Base-by-base conservation (phyloP, 2,888 invertebrate genomes). In the Heliconius ethilla region DNA sequence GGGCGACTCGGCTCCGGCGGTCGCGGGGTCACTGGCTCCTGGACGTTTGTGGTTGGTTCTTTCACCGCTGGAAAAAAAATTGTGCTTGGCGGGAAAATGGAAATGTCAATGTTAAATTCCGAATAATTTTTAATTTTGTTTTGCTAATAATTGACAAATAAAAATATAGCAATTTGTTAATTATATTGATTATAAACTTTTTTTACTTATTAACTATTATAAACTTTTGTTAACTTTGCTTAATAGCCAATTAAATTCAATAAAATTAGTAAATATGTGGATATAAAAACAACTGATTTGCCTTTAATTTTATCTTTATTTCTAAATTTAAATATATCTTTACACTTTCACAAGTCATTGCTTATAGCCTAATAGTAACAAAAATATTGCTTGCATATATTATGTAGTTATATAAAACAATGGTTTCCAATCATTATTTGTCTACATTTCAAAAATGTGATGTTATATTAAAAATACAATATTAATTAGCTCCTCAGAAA, bases 331-430 rank as follows among this genome's bases (percentile, higher is more conserved):
- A 88, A 89, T 89, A 90, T 77, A 80, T 75, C 76, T 90, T 88
- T 89, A 90, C 77, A 77, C 62, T 77, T 74, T 77, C 90, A 92
- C 91, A 92, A 87, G 84, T 84, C 87, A 86, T 84, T 79, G 80
- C 81, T 82, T 82, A 82, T 66, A 79, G 79, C 86, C 90, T 92
- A 92, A 86, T 91, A 91, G 91, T 92, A 92, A 92, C 92, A 92
- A 93, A 92, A 92, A 93, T 92, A 92, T 92, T 91, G 90, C 91
- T 91, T 86, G 83, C 88, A 87, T 92, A 90, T 87, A 83, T 63
- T 27, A 59, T 37, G 67, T 67, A 88, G 87, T 85, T 86, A 88
- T 75, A 79, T 84, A 84, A 83, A 85, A 86, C 84, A 85, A 84
- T 85, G 66, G 59, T 65, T 45, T 77, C 77, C 37, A 84, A 80